Evolutionary conservation across 1,140 invertebrate genomes (phyloP).

Genomic region (Philaenus spumarius): DNA sequence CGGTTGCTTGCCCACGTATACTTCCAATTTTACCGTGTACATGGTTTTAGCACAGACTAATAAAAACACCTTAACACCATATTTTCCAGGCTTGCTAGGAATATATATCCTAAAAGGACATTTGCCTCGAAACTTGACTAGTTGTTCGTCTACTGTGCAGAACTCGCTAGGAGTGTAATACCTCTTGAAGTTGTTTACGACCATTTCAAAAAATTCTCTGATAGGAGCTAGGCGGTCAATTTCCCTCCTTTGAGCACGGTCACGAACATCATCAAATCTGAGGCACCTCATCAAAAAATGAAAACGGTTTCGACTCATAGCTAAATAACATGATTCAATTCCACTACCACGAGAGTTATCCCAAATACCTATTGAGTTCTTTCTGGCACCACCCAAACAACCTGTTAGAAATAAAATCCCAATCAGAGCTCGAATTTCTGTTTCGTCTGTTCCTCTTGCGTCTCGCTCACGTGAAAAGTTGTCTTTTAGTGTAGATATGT

Average conservation of each 20-base stretch:
- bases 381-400: conserved; percentile 1
- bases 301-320: conserved; percentile 34
- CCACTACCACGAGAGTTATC: conserved; percentile 19
- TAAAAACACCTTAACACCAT: not conserved
- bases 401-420: conserved; percentile 4
- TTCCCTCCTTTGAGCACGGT: conserved; percentile 29
- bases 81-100: conserved; percentile 20
- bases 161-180: no score
- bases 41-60: conserved; percentile 10
- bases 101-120: conserved; percentile 35
- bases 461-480: not conserved
- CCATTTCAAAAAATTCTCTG: conserved; percentile 31
- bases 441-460: not conserved
- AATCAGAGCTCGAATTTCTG: conserved; percentile 3
- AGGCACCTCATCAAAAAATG: conserved; percentile 34
- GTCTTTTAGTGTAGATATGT: no score
- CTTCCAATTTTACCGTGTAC: conserved; percentile 12
- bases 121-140: conserved; percentile 35
- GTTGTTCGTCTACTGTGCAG: no score
- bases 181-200: conserved; percentile 37
- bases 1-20: conserved; percentile 30
- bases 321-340: conserved; percentile 32
- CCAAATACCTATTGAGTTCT: conserved; percentile 9
- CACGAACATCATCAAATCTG: conserved; percentile 33
- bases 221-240: conserved; percentile 36